Base-by-base conservation (phyloP, 1,140 invertebrate species). In the Scaptomyza montana region DNA sequence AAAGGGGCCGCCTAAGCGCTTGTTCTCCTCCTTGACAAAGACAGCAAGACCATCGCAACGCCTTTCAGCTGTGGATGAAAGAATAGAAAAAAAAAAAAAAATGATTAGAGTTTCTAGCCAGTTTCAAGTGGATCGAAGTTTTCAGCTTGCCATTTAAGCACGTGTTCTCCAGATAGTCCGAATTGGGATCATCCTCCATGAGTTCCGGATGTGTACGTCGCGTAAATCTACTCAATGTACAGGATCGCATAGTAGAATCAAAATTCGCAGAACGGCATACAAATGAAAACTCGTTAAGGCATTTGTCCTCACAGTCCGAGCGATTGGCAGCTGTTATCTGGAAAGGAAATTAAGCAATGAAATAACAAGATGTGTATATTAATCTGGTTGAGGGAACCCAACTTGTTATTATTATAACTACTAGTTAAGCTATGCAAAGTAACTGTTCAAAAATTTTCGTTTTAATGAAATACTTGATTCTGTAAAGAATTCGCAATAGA, bases 151-250 rank as follows among this genome's bases (percentile, higher is more conserved):
- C 95, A 91, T 96, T 97, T 1, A 98, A 92, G 90, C 97, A 98
- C 43, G 97, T 97, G 85, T 98, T 98, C 93, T 98, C 97, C 73
- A 98, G 93, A 91, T 98, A 98, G 91, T 98, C 97, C 1, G 96
- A 95, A 91, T 96, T 96, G 1, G 96, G 95, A 91, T 98, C 96
- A 75, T 97, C 96, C 86, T 96, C 95, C 28, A 97, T 89, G 3
- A 97, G 92, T 78, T 96, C 96, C 0, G 97, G 96, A 91, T 97
- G 96, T 1, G 96, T 97, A 77, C 97, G 93, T 77, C 96, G 93
- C 0, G 97, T 98, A 78, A 97, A 97, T 61, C 95, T 90, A 89
- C 96, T 97, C 9, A 98, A 90, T 2, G 95, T 95, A 87, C 97
- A 98, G 47, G 95, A 96, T 50, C 96, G 93, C 71, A 95, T 92